Percentiles rank a stretch among this genome's conserved stretches.
These are phyloP conservation scores for Pristionchus mayeri DNA, from an alignment of 2,888 invertebrate genomes.

Conservation along the genomic window DNA sequence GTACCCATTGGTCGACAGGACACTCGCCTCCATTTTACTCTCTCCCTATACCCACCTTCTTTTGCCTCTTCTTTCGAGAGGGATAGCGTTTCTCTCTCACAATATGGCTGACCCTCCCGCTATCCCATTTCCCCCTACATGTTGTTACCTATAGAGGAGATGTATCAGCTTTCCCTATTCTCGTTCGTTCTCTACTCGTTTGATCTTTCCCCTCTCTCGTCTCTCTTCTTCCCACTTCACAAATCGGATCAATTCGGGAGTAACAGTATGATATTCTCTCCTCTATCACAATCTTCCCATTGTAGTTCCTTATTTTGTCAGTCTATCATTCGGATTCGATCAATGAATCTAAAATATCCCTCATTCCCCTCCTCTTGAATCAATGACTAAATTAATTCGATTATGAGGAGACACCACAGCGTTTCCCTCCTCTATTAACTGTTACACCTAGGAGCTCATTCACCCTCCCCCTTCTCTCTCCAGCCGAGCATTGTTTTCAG, in stretches of 20 bases:
- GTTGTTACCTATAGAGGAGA: neutral
- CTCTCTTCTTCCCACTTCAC: neutral
- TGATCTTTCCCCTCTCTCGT: neutral
- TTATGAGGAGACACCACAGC: neutral
- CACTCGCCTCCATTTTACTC: neutral
- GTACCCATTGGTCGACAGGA: conserved; percentile 17
- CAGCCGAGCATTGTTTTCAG: neutral
- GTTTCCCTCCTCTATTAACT: neutral
- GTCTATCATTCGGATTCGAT: neutral
- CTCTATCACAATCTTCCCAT: neutral
- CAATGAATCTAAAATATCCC: too few species aligned
- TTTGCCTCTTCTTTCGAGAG: neutral
- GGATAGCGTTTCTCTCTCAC: conserved; percentile 33
- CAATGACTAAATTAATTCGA: neutral
- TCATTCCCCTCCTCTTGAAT: too few species aligned
- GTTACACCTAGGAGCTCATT: too few species aligned
- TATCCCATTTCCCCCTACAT: neutral
- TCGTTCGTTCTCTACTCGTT: neutral
- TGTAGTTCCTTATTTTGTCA: neutral
- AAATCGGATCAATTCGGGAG: conserved; percentile 1
- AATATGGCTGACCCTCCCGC: neutral
- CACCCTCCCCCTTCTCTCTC: neutral
- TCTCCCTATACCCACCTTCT: too few species aligned
- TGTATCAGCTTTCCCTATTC: neutral
- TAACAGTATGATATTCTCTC: neutral